Evolutionary conservation across 2,888 invertebrate genomes (phyloP), one percentile per base, ranked within the genome.

Genomic region (Apamea anceps): DNA sequence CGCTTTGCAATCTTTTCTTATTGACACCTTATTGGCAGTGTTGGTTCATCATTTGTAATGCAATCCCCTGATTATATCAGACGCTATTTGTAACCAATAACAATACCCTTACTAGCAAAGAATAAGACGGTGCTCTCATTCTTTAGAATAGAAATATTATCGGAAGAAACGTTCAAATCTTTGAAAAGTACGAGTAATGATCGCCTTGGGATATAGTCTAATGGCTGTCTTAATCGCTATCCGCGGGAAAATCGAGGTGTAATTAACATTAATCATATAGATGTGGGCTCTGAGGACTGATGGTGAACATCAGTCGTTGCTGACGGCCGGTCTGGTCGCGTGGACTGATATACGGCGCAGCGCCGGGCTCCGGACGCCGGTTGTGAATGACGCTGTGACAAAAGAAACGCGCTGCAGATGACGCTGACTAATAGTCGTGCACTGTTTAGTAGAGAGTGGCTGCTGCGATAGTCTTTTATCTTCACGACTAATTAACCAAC

Each of bases 251-350:
- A 95, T 94, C 93, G 94, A 94, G 94, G 93, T 92, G 94, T 95
- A 95, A 96, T 96, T 96, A 96, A 93, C 95, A 95, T 96, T 95
- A 94, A 95, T 96, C 96, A 95, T 94, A 94, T 92, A 92, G 92
- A 94, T 93, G 94, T 92, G 94, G 92, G 92, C 91, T 92, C 90
- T 80, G 91, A 92, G 93, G 92, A 94, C 91, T 95, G 95, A 95
- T 96, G 94, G 94, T 92, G 91, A 91, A 90, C 94, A 94, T 95
- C 93, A 93, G 90, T 94, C 92, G 87, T 89, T 85, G 87, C 89
- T 82, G 92, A 88, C 87, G 82, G 85, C 81, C 82, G 83, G 88
- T 79, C 84, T 85, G 82, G 87, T 87, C 87, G 86, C 89, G 87
- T 88, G 87, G 82, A 82, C 85, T 86, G 86, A 87, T 89, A 83